These are phyloP conservation scores for Phylloscopus collybita DNA, from an alignment of 2,797 vertebrate species.

Conservation along the genomic window DNA sequence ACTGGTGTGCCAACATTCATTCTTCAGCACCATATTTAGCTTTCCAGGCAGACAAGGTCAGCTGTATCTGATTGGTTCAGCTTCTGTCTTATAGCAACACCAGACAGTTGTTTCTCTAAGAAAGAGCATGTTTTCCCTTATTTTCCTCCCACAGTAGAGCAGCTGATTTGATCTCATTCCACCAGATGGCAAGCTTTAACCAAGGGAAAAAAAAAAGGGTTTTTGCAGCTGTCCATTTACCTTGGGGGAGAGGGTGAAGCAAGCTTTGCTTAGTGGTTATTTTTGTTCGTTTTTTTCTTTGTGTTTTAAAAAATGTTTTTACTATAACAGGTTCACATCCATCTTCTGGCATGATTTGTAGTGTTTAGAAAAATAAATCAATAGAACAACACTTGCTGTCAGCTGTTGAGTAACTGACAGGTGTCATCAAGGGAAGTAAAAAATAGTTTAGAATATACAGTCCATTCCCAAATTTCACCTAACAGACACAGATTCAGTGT, in stretches of 20 bases:
- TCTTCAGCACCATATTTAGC: constrained; percentile 50
- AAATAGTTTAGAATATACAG: background rate
- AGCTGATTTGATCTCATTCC: constrained; percentile 19
- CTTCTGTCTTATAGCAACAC: constrained; percentile 45
- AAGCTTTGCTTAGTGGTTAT: background rate
- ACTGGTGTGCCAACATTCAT: constrained; percentile 60
- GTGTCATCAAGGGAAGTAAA: constrained; percentile 11
- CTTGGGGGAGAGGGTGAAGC: background rate
- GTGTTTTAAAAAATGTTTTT: constrained; percentile 22
- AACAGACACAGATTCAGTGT: background rate
- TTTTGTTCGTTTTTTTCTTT: background rate
- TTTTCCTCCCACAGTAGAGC: background rate
- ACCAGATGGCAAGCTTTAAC: constrained; percentile 74
- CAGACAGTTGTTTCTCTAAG: background rate
- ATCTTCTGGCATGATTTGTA: constrained; percentile 29
- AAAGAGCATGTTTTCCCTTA: background rate
- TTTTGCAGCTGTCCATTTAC: background rate
- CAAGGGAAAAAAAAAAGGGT: background rate
- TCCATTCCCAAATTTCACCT: background rate
- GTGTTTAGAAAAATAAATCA: constrained; percentile 43
- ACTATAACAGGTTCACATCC: background rate
- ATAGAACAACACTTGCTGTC: constrained; percentile 22
- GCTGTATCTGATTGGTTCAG: constrained; percentile 46
- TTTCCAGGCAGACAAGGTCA: constrained; percentile 67
- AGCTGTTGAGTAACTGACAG: constrained; percentile 38